These are phyloP conservation scores for Portunus trituberculatus DNA, from an alignment of 1,140 invertebrate genomes.

Conservation along the genomic window DNA sequence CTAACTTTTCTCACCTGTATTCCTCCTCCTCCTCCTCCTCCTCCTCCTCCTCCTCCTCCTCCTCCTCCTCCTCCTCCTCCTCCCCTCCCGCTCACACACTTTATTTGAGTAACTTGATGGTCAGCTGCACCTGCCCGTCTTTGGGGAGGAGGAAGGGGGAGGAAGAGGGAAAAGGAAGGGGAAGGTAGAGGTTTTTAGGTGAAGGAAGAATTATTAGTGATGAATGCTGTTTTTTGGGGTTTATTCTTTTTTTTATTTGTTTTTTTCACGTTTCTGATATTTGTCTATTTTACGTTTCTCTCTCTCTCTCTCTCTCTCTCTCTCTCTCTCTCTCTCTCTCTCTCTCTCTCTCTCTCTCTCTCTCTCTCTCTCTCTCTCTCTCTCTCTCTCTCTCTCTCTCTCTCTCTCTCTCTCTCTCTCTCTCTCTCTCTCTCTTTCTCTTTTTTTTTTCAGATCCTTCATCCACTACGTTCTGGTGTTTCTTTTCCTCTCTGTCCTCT, in stretches of 20 bases:
- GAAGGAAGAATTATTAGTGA: too few species aligned
- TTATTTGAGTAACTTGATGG: too few species aligned
- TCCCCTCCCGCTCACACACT: too few species aligned
- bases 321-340: not conserved
- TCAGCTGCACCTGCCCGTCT: too few species aligned
- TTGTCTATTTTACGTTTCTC: not conserved
- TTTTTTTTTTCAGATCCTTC: not conserved
- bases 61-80: not conserved
- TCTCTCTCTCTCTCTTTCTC: not conserved
- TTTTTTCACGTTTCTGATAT: too few species aligned
- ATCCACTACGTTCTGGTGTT: not conserved
- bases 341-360: not conserved
- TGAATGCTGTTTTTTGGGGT: too few species aligned
- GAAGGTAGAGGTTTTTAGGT: too few species aligned
- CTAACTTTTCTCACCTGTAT: too few species aligned
- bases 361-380: slow-evolving; percentile 8
- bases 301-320: not conserved
- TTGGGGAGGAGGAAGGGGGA: too few species aligned
- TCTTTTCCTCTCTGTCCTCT: not conserved
- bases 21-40: slow-evolving; percentile 17
- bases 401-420: not conserved
- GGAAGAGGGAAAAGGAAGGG: too few species aligned
- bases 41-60: slow-evolving; percentile 10
- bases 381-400: slow-evolving; percentile 29
- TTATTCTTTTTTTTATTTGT: too few species aligned